Evolutionary conservation across 2,888 invertebrate species (phyloP).

Genomic region (Pachliopta kotzebuea): DNA sequence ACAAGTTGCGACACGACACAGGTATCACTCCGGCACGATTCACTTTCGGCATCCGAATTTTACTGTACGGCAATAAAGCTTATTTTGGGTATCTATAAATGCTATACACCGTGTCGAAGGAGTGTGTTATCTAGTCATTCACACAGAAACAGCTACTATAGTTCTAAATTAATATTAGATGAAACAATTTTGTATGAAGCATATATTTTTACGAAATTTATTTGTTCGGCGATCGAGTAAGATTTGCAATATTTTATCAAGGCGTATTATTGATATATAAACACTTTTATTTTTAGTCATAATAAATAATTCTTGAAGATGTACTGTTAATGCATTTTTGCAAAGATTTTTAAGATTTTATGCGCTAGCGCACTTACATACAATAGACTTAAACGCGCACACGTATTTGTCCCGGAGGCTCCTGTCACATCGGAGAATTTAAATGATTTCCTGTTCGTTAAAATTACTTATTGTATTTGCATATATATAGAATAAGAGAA

Average conservation of each 20-base stretch:
- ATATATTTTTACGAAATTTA: no score
- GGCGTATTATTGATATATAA: background rate
- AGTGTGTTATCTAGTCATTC: constrained; percentile 17
- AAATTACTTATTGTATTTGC: constrained; percentile 3
- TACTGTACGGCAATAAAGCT: constrained; percentile 24
- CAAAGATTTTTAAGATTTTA: constrained; percentile 29
- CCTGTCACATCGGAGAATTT: constrained; percentile 14
- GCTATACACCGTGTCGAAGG: background rate
- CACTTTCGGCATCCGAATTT: constrained; percentile 23
- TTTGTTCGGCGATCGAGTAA: background rate
- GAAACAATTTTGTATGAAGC: background rate
- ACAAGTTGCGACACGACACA: constrained; percentile 63
- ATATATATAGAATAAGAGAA: background rate
- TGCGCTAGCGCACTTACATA: constrained; percentile 56
- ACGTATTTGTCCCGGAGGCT: constrained; percentile 29
- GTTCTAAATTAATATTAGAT: background rate
- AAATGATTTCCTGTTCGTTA: constrained; percentile 25
- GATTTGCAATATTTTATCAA: background rate
- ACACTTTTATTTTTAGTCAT: background rate
- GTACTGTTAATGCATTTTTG: constrained; percentile 18
- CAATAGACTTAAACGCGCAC: constrained; percentile 71
- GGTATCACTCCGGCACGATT: constrained; percentile 31
- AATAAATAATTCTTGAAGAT: constrained; percentile 13
- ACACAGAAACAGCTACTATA: constrained; percentile 9
- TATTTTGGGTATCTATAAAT: constrained; percentile 19